Conservation (phyloP, 2,888 invertebrate genomes). For the Tribolium freemani region DNA sequence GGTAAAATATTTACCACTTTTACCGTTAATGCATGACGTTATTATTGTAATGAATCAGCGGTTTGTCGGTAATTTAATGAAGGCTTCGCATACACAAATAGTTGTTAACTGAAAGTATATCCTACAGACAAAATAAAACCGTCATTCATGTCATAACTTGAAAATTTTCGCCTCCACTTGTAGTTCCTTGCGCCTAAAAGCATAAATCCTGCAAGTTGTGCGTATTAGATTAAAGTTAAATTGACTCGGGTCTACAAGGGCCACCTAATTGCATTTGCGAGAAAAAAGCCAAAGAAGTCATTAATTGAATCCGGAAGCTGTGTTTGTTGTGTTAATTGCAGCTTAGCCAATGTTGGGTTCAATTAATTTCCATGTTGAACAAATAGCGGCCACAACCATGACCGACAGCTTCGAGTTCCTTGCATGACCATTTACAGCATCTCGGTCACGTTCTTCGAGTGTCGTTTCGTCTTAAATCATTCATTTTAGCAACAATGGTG, state of each 20-base stretch:
- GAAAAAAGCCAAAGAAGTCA: conserved; percentile 1
- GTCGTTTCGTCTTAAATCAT: conserved; percentile 3
- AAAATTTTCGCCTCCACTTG: background rate
- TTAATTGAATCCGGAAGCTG: conserved; percentile 15
- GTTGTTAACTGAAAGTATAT: conserved; percentile 13
- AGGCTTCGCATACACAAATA: conserved; percentile 5
- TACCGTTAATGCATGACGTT: conserved; percentile 1
- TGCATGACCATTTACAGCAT: conserved; percentile 24
- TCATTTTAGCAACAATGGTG: conserved; percentile 18
- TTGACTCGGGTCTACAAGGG: background rate
- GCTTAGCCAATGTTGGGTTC: conserved; percentile 10
- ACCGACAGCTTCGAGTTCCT: conserved; percentile 18
- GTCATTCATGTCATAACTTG: background rate
- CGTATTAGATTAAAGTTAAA: conserved; percentile 15
- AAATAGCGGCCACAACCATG: conserved; percentile 21
- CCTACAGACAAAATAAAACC: background rate
- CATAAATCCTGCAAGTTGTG: conserved; percentile 3
- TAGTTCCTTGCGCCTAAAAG: background rate
- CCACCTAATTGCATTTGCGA: background rate
- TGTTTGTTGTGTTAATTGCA: conserved; percentile 16
- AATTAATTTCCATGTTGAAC: conserved; percentile 18
- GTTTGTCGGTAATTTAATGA: conserved; percentile 25
- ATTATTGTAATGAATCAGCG: conserved; percentile 12
- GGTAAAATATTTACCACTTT: conserved; percentile 8
- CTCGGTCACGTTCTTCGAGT: conserved; percentile 13